Evolutionary conservation across 2,113 vertebrate genomes (phyloP).

Genomic region (Saguinus imperator): DNA sequence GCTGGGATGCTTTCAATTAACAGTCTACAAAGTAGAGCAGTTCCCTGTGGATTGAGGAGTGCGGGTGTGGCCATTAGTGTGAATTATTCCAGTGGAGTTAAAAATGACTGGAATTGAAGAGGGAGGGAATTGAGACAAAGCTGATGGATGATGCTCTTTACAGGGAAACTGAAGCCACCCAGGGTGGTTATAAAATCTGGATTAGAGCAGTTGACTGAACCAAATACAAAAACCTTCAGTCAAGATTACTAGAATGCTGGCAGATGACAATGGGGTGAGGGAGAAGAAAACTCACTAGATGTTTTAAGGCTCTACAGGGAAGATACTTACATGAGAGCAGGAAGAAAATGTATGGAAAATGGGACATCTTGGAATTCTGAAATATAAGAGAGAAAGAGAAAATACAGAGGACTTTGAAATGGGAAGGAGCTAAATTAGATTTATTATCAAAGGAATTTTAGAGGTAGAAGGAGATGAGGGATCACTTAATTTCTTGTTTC

Average conservation of each 20-base stretch:
- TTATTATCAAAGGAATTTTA: neutral
- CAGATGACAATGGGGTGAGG: neutral
- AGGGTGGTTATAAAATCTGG: neutral
- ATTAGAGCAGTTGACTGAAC: neutral
- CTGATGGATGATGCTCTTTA: neutral
- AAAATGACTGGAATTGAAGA: neutral
- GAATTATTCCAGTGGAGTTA: neutral
- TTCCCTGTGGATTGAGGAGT: neutral
- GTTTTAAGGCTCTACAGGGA: neutral
- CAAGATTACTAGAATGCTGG: neutral
- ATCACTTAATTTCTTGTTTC: neutral
- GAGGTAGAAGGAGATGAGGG: neutral
- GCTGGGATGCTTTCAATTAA: neutral
- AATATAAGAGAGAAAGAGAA: neutral
- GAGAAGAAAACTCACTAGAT: neutral
- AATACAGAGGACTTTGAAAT: neutral
- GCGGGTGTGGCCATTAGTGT: neutral
- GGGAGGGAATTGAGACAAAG: neutral
- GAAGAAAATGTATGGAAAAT: neutral
- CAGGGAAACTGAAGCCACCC: neutral
- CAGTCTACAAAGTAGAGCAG: neutral
- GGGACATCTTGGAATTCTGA: neutral
- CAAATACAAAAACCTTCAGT: neutral
- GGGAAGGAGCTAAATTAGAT: neutral
- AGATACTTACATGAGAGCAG: neutral